Percentiles rank a stretch among this genome's conserved stretches.
Evolutionary conservation across 2,113 vertebrate genomes (phyloP).

Genomic region (Eptatretus burgeri): DNA sequence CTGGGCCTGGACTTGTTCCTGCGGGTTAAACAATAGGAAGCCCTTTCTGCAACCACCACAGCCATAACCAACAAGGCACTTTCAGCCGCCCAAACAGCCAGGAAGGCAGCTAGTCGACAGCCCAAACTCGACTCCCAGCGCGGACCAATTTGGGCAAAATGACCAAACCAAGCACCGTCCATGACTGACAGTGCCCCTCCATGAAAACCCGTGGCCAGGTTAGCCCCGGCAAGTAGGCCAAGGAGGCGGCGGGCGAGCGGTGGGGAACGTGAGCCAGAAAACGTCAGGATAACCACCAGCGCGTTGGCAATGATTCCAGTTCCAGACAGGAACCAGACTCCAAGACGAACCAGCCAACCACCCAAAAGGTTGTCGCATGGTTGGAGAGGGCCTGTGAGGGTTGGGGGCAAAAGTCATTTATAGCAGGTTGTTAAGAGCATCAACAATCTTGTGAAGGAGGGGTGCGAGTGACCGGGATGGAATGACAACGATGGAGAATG

Average conservation of each 20-base stretch:
- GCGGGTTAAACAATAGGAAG: conserved; percentile 10
- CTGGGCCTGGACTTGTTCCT: too few species aligned
- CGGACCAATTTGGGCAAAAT: conserved; percentile 40
- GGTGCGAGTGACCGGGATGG: background rate
- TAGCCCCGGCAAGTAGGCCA: conserved; percentile 36
- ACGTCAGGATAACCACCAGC: conserved; percentile 32
- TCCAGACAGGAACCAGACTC: conserved; percentile 44
- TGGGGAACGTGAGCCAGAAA: conserved; percentile 23
- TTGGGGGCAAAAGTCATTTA: conserved; percentile 1
- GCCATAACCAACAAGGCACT: conserved; percentile 55
- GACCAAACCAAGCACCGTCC: conserved; percentile 46
- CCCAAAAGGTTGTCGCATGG: conserved; percentile 55
- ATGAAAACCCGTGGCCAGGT: conserved; percentile 38
- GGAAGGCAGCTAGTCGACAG: conserved; percentile 37
- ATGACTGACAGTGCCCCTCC: conserved; percentile 33
- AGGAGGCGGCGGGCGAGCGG: conserved; percentile 40
- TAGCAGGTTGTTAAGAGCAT: too few species aligned
- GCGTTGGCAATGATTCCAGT: conserved; percentile 40
- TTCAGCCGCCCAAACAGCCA: conserved; percentile 48
- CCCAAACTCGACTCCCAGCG: conserved; percentile 46
- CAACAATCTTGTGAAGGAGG: background rate
- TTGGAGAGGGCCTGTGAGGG: conserved; percentile 40
- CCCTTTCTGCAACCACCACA: conserved; percentile 41
- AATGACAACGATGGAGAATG: background rate
- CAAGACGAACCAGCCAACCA: conserved; percentile 52